Conservation (phyloP, 2,797 vertebrate species). For the Pseudochaenichthys georgianus region DNA sequence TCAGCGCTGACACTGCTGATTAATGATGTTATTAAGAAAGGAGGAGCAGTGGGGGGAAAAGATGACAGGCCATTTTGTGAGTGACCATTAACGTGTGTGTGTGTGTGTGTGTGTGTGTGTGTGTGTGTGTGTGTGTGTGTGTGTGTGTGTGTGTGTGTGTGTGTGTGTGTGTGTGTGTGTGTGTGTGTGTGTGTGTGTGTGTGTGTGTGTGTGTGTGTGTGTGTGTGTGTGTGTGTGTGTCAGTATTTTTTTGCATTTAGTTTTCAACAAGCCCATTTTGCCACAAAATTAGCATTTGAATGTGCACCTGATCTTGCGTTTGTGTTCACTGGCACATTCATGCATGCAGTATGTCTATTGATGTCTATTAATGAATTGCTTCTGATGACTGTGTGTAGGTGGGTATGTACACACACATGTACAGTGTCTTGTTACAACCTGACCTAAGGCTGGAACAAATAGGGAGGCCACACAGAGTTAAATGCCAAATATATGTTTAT, state of each 20-base stretch:
- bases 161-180: conserved; percentile 17
- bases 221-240: conserved; percentile 26
- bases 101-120: conserved; percentile 14
- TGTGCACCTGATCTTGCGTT: conserved; percentile 19
- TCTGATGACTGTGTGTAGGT: conserved; percentile 17
- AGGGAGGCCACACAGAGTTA: too few species aligned
- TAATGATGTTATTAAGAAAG: conserved; percentile 81
- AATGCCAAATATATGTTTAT: too few species aligned
- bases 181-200: conserved; percentile 22
- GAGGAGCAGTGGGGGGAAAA: conserved; percentile 60
- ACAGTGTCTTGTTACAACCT: neutral
- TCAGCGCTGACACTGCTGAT: conserved; percentile 75
- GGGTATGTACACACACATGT: neutral
- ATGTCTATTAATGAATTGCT: conserved; percentile 24
- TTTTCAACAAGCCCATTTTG: conserved; percentile 42
- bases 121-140: conserved; percentile 16
- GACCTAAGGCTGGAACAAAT: too few species aligned
- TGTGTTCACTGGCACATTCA: conserved; percentile 32
- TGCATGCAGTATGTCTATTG: conserved; percentile 29
- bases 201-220: conserved; percentile 19
- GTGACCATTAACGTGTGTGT: conserved; percentile 55
- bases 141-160: conserved; percentile 29
- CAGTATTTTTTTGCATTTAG: conserved; percentile 33
- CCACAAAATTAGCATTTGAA: conserved; percentile 44
- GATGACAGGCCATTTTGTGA: conserved; percentile 70